Base-by-base conservation (phyloP, 1,140 invertebrate species). In the Drosophila murphyi region DNA sequence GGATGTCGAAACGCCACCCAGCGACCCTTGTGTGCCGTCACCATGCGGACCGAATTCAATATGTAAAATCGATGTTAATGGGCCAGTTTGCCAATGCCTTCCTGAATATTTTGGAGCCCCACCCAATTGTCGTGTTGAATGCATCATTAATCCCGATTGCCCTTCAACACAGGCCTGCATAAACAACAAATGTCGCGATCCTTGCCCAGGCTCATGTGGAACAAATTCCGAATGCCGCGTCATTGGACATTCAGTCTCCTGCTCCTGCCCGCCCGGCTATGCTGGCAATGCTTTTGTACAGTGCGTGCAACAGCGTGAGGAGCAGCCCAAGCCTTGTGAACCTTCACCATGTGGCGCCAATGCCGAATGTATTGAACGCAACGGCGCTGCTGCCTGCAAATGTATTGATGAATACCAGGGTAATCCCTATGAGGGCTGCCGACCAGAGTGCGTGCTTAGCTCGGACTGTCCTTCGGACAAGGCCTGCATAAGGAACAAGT, bases 391-490 rank as follows among this genome's bases (percentile, higher is more conserved):
- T 3, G 94, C 95, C 29, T 96, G 95, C 81, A 95, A 94, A 63
- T 97, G 96, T 80, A 95, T 95, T 10, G 92, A 94, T 65, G 95
- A 95, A 32, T 95, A 95, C 78, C 94, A 95, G 82, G 96, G 96
- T 34, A 95, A 97, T 93, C 95, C 96, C 8, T 96, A 94, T 61
- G 93, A 93, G 51, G 96, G 96, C 28, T 97, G 96, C 83, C 94
- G 94, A n/a, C 94, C 95, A 51, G 96, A 97, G 92, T 97, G 96
- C 90, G 96, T 96, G 91, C 93, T 93, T 31, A 97, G 95, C 81
- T 94, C 94, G 8, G 96, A 98, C 69, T 98, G 97, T 91, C 80
- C 94, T 1, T 92, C 94, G 4, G 94, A 95, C 69, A 93, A 96
- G 61, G 94, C 96, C 39, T 97, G 96, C 82, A 94, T 95, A 35